Evolutionary conservation across 1,140 invertebrate species (phyloP).

Genomic region (Cheumatopsyche charites): DNA sequence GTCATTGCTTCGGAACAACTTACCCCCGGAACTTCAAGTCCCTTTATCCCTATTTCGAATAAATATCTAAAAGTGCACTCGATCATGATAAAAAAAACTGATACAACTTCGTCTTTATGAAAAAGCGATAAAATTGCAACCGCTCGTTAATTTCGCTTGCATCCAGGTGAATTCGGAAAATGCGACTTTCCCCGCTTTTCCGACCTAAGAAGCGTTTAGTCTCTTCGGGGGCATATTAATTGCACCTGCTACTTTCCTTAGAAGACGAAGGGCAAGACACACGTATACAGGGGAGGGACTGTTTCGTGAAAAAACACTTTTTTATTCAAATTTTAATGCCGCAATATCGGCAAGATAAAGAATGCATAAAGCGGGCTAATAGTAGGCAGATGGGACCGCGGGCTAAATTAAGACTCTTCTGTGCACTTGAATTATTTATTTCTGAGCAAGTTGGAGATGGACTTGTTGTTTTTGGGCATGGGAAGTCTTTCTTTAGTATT

Average conservation of each 20-base stretch:
- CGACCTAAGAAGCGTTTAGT: background rate
- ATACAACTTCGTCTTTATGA: too few relatives aligned
- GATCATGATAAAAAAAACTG: too few relatives aligned
- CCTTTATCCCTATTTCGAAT: too few relatives aligned
- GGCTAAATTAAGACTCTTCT: conserved; percentile 2
- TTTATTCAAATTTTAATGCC: conserved; percentile 32
- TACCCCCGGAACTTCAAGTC: too few relatives aligned
- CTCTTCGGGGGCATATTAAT: conserved; percentile 16
- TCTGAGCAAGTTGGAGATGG: too few relatives aligned
- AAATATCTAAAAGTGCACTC: too few relatives aligned
- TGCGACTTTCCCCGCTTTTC: background rate
- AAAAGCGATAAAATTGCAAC: background rate
- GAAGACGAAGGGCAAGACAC: background rate
- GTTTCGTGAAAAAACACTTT: conserved; percentile 6
- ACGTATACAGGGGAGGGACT: too few relatives aligned
- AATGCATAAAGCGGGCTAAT: conserved; percentile 27
- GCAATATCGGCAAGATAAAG: conserved; percentile 26
- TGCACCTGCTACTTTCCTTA: conserved; percentile 16
- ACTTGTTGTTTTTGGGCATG: too few relatives aligned
- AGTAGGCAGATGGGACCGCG: conserved; percentile 15
- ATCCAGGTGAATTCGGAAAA: background rate
- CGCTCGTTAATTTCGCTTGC: background rate
- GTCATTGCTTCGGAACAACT: too few relatives aligned
- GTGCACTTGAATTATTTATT: background rate
- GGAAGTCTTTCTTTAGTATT: too few relatives aligned